A percentile compares a stretch with the other conserved stretches of the same genome.
These are phyloP conservation scores for Trachelus stipa DNA, from an alignment of 2,888 invertebrate genomes.

Conservation along the genomic window DNA sequence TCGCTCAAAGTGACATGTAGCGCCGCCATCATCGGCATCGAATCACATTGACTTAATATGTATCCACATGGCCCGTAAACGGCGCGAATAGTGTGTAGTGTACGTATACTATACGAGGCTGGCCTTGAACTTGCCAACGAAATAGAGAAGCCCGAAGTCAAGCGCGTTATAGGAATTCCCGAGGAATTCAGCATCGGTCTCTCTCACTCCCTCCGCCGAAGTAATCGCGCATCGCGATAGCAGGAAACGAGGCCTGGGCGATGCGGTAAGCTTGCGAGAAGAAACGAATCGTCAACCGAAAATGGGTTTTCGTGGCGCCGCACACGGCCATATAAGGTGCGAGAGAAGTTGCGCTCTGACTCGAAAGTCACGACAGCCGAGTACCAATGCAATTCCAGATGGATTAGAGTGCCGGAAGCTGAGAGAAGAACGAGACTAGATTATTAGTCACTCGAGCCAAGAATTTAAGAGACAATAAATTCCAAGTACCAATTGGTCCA, in stretches of 20 bases:
- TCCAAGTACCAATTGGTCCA: background rate
- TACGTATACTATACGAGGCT: background rate
- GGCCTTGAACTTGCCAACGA: slow-evolving; percentile 4
- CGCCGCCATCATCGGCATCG: background rate
- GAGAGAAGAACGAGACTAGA: background rate
- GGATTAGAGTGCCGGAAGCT: background rate
- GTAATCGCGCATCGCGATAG: background rate
- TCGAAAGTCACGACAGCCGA: background rate
- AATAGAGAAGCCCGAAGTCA: background rate
- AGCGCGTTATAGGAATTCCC: background rate
- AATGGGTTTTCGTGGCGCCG: background rate
- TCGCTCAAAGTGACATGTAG: slow-evolving; percentile 28
- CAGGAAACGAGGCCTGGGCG: background rate
- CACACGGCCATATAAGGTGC: background rate
- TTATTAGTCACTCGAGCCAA: background rate
- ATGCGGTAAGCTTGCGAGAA: background rate
- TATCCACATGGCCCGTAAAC: background rate
- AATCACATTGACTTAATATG: slow-evolving; percentile 30
- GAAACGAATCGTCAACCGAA: background rate
- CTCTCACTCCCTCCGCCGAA: background rate
- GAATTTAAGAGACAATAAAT: background rate
- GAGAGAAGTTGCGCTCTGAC: background rate
- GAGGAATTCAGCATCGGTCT: background rate
- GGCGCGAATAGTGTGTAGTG: background rate
- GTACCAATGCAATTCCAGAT: background rate